Conservation (phyloP, 2,797 vertebrate genomes). For the Jordanella pulchra region DNA sequence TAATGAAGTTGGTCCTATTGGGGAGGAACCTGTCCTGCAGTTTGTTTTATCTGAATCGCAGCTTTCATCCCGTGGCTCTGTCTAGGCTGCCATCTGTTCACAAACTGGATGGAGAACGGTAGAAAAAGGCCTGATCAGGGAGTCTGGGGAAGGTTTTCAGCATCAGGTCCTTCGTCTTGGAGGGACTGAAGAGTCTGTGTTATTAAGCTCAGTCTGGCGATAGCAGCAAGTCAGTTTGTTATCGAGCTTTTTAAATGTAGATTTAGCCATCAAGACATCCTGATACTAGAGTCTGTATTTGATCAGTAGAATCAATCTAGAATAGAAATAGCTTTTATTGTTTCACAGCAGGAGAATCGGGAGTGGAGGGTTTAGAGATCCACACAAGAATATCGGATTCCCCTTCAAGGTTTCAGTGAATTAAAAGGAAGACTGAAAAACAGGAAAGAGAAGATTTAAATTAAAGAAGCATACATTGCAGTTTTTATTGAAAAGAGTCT, state of each 20-base stretch:
- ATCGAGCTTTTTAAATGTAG: slow-evolving; percentile 10
- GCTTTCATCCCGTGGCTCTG: slow-evolving; percentile 56
- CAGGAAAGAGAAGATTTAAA: no score
- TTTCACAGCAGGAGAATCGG: no score
- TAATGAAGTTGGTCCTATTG: slow-evolving; percentile 55
- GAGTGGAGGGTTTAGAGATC: no score
- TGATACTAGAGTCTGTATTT: slow-evolving; percentile 17
- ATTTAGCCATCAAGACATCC: slow-evolving; percentile 15
- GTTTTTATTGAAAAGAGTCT: no score
- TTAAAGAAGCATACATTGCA: no score
- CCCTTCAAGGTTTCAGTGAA: no score
- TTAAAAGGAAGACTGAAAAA: no score
- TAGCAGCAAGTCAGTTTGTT: slow-evolving; percentile 8
- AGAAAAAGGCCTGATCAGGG: slow-evolving; percentile 49
- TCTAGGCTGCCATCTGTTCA: slow-evolving; percentile 55
- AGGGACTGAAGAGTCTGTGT: slow-evolving; percentile 23
- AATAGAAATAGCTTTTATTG: not conserved
- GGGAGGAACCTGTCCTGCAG: slow-evolving; percentile 37
- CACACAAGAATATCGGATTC: no score
- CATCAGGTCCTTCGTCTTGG: slow-evolving; percentile 46
- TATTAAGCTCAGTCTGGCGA: not conserved
- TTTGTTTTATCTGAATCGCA: slow-evolving; percentile 47
- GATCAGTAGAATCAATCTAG: not conserved
- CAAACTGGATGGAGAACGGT: slow-evolving; percentile 63
- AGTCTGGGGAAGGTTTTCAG: slow-evolving; percentile 59